A percentile compares a stretch with the other conserved stretches of the same genome.
Conservation (phyloP, 1,140 invertebrate species). For the Diorhabda carinulata region DNA sequence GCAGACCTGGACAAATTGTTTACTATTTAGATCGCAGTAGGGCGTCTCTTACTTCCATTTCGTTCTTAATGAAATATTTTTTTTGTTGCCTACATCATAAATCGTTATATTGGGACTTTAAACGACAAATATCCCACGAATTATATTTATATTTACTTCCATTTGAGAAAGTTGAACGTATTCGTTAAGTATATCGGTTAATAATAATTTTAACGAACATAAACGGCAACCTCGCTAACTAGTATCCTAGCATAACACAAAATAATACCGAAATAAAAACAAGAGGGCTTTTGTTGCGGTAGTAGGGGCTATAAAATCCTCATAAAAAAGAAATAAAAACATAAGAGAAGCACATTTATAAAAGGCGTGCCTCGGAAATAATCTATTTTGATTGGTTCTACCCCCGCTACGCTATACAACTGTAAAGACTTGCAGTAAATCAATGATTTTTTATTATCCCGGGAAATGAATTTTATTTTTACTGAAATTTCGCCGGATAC, state of each 20-base stretch:
- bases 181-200: too few species aligned
- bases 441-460: slow-evolving; percentile 38
- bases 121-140: too few species aligned
- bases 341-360: slow-evolving; percentile 37
- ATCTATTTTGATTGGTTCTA: slow-evolving; percentile 28
- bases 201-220: neutral
- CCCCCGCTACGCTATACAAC: slow-evolving; percentile 24
- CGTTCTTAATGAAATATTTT: too few species aligned
- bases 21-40: too few species aligned
- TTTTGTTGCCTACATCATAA: too few species aligned
- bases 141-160: too few species aligned
- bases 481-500: slow-evolving; percentile 13
- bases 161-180: too few species aligned
- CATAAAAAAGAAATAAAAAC: slow-evolving; percentile 40
- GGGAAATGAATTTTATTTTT: slow-evolving; percentile 36
- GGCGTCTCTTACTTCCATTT: too few species aligned
- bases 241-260: neutral
- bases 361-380: slow-evolving; percentile 31
- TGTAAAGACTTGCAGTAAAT: slow-evolving; percentile 35
- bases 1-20: too few species aligned
- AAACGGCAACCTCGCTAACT: slow-evolving; percentile 9
- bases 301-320: slow-evolving; percentile 32
- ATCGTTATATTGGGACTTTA: too few species aligned
- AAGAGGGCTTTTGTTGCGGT: slow-evolving; percentile 23
- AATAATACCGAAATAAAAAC: slow-evolving; percentile 10